A percentile compares a stretch with the other conserved stretches of the same genome.
phyloP scores from a whole-genome alignment of 2,888 invertebrate genomes.

The Sminthurides aquaticus region DNA sequence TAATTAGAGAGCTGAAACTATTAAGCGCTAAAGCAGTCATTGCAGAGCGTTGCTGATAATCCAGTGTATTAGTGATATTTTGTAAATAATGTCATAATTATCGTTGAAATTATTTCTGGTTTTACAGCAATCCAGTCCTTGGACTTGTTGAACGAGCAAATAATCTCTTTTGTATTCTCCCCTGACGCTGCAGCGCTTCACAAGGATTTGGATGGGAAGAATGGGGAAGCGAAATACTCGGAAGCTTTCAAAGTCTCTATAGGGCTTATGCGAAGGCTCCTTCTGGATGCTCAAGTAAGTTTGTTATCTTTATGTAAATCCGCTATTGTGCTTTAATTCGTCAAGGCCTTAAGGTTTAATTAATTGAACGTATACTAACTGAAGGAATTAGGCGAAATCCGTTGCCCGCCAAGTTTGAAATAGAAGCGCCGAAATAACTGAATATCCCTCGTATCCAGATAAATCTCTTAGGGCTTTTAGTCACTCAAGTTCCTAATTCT shows the following conservation, averaged over 20 bases:
- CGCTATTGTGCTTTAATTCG: neutral
- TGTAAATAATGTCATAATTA: neutral
- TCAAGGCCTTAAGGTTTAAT: too few relatives aligned
- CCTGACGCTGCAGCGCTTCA: slow-evolving; percentile 43
- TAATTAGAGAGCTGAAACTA: too few relatives aligned
- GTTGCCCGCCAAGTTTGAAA: too few relatives aligned
- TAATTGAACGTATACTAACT: neutral
- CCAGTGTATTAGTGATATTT: too few relatives aligned
- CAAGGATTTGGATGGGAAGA: slow-evolving; percentile 26
- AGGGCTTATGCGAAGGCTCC: slow-evolving; percentile 69
- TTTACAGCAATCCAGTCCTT: slow-evolving; percentile 49
- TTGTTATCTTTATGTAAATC: neutral
- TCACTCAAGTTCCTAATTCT: too few relatives aligned
- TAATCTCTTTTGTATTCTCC: slow-evolving; percentile 48
- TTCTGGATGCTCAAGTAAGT: slow-evolving; percentile 75
- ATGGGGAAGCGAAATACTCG: slow-evolving; percentile 34
- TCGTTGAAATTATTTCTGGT: neutral
- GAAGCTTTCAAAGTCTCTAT: slow-evolving; percentile 38
- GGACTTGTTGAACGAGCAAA: slow-evolving; percentile 50
- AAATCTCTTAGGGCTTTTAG: too few relatives aligned
- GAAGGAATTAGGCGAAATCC: neutral
- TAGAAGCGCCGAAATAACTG: too few relatives aligned
- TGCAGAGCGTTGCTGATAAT: too few relatives aligned
- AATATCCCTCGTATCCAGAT: too few relatives aligned
- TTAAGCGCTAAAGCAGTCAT: too few relatives aligned